These are phyloP conservation scores for Cirrhinus molitorella DNA, from an alignment of 2,797 vertebrate species.

Conservation along the genomic window DNA sequence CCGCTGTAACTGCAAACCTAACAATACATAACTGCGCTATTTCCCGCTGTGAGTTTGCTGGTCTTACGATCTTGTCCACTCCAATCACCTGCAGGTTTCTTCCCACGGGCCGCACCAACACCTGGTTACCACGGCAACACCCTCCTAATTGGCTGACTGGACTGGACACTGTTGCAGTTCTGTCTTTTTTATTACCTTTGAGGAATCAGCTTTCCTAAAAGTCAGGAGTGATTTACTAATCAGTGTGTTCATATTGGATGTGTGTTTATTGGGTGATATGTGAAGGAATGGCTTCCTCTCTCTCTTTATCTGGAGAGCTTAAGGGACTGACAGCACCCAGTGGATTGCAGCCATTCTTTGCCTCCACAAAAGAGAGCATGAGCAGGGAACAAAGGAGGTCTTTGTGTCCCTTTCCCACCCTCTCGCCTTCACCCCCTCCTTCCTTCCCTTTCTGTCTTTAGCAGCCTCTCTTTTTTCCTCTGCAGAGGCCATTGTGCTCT, in stretches of 20 bases:
- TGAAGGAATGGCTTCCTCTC: slow-evolving; percentile 31
- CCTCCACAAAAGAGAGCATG: slow-evolving; percentile 40
- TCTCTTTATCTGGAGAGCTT: slow-evolving; percentile 30
- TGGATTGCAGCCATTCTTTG: slow-evolving; percentile 31
- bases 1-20: neutral
- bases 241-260: neutral
- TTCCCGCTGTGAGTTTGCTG: slow-evolving; percentile 25
- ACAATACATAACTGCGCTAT: slow-evolving; percentile 1
- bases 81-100: slow-evolving; percentile 25
- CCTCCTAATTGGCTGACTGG: slow-evolving; percentile 51
- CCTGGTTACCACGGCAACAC: slow-evolving; percentile 48
- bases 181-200: slow-evolving; percentile 27
- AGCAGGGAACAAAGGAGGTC: slow-evolving; percentile 40
- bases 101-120: slow-evolving; percentile 20
- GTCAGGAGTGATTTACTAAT: neutral
- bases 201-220: slow-evolving; percentile 33
- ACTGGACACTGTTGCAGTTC: neutral
- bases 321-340: slow-evolving; percentile 45
- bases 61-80: slow-evolving; percentile 20
- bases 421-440: slow-evolving; percentile 8
- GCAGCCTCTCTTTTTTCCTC: slow-evolving; percentile 35
- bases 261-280: slow-evolving; percentile 36
- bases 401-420: slow-evolving; percentile 41
- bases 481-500: slow-evolving; percentile 24
- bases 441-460: slow-evolving; percentile 2